Evolutionary conservation across 2,797 vertebrate genomes (phyloP).

Genomic region (Neosilurus hyrtlii): DNA sequence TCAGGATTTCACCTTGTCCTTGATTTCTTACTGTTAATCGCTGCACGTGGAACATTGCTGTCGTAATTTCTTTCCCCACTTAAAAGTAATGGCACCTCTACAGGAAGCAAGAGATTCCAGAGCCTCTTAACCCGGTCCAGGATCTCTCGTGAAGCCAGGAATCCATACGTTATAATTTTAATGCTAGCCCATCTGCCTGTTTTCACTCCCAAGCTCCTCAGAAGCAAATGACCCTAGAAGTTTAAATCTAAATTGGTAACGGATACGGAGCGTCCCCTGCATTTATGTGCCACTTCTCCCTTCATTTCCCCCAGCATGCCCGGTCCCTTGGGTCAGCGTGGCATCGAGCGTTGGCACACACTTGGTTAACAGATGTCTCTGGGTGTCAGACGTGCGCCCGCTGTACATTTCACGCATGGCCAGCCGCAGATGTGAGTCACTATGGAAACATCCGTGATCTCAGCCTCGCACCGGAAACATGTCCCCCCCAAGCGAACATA

Average conservation of each 20-base stretch:
- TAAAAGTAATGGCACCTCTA: background rate
- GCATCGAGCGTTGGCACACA: slow-evolving; percentile 67
- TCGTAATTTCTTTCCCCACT: background rate
- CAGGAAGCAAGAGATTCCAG: background rate
- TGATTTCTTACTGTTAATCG: background rate
- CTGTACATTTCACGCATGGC: slow-evolving; percentile 85
- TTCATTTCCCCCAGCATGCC: slow-evolving; percentile 76
- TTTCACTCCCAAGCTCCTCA: background rate
- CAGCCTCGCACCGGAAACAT: slow-evolving; percentile 88
- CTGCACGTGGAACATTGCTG: background rate
- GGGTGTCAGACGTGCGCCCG: slow-evolving; percentile 76
- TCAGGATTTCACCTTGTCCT: background rate
- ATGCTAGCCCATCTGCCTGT: background rate
- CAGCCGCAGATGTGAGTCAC: slow-evolving; percentile 84
- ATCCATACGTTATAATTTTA: slow-evolving; percentile 2
- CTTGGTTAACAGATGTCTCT: slow-evolving; percentile 84
- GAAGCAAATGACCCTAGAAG: slow-evolving; percentile 5
- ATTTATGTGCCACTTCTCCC: slow-evolving; percentile 50
- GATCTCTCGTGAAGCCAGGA: background rate
- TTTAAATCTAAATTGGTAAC: slow-evolving; percentile 21
- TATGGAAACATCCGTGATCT: slow-evolving; percentile 94
- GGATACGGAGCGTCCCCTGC: background rate
- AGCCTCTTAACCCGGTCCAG: background rate
- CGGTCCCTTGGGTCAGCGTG: slow-evolving; percentile 61
- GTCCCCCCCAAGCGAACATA: slow-evolving; percentile 90